Percentiles rank a stretch among this genome's conserved stretches.
Conservation (phyloP, 2,797 vertebrate species). For the Muscicapa comitata region DNA sequence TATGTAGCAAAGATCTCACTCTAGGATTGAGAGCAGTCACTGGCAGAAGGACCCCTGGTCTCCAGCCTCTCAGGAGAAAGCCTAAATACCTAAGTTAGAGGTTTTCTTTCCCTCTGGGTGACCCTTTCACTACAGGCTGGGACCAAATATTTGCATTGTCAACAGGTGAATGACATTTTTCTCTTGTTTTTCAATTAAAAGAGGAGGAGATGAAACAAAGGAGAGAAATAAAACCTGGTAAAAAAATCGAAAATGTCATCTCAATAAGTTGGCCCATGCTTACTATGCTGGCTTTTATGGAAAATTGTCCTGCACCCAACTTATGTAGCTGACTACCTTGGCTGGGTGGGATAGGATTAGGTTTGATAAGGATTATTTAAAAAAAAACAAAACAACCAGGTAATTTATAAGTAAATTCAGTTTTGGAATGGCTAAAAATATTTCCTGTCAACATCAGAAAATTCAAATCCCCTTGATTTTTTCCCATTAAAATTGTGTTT, state of each 20-base stretch:
- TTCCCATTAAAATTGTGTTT: not conserved
- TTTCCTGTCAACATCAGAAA: not conserved
- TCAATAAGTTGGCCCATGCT: not conserved
- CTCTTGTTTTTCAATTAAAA: not conserved
- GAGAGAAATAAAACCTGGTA: not conserved
- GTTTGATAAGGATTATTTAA: not conserved
- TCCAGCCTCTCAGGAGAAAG: not conserved
- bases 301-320: not conserved
- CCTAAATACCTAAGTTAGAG: not conserved
- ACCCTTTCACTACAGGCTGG: not conserved
- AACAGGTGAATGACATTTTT: not conserved
- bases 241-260: not conserved
- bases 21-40: not conserved
- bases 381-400: not conserved
- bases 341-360: not conserved
- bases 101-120: not conserved
- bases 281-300: not conserved
- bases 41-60: not conserved
- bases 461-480: not conserved
- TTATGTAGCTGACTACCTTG: not conserved
- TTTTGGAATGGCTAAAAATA: not conserved
- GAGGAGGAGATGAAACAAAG: not conserved
- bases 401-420: not conserved
- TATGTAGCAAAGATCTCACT: not conserved
- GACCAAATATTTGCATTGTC: not conserved